These are phyloP conservation scores for Enteromius afrohamiltoni DNA, from an alignment of 2,797 vertebrate genomes.

Conservation along the genomic window DNA sequence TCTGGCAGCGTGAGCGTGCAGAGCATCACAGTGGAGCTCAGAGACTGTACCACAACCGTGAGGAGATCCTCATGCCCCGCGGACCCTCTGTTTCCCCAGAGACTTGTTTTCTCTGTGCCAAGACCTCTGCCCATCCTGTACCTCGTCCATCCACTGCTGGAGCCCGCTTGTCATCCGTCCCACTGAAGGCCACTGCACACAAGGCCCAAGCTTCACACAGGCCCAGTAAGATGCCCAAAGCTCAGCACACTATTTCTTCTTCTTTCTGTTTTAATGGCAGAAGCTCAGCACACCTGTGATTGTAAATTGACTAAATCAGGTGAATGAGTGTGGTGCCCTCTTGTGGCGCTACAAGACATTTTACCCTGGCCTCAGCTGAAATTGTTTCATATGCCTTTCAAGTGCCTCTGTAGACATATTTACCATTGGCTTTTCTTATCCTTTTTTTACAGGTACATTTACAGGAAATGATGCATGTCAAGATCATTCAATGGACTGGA, in stretches of 20 bases:
- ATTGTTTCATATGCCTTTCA: not conserved
- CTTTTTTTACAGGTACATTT: constrained; percentile 25
- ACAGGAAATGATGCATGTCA: constrained; percentile 62
- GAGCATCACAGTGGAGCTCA: constrained; percentile 87
- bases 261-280: too few relatives aligned
- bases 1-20: constrained; percentile 89
- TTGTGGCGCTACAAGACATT: not conserved
- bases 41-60: constrained; percentile 73
- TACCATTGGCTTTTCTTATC: not conserved
- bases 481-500: constrained; percentile 89
- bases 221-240: constrained; percentile 38
- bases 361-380: not conserved
- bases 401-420: not conserved
- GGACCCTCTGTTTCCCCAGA: constrained; percentile 83
- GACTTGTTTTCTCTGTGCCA: constrained; percentile 74
- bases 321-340: constrained; percentile 56
- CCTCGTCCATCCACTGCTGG: constrained; percentile 67
- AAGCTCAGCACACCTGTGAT: constrained; percentile 45
- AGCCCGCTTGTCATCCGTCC: constrained; percentile 66
- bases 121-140: constrained; percentile 66
- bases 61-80: constrained; percentile 71
- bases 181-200: constrained; percentile 59
- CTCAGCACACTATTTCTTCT: not conserved
- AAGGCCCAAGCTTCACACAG: not conserved
- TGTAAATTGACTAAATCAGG: constrained; percentile 56